Base-by-base conservation (phyloP, 92 coral and sea anemone genomes). In the Paragorgia papillata region DNA sequence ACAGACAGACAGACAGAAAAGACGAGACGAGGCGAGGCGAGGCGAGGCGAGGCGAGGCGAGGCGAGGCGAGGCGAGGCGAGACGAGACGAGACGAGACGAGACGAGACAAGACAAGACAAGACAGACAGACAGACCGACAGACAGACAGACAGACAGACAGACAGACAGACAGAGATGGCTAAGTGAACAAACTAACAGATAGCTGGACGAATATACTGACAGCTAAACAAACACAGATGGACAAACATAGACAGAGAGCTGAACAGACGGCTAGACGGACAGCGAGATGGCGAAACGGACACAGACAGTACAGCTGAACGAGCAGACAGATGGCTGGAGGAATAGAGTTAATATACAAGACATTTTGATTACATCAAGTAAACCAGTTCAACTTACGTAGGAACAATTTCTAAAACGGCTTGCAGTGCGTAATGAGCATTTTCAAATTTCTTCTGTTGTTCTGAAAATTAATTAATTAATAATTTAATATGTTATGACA, bases 361-460 rank as follows among this genome's bases (percentile, higher is more conserved):
- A 1, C 28, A n/a, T 37, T 37, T 37, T 37, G 10, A 37, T 37
- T 37, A 37, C 43, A 4, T 10, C 43, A 37, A 37, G 43, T 10
- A 10, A 37, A 37, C 43, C 43, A 4, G 6, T 4, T 4, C 68
- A 32, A 76, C 92, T 75, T 85, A 94, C 98, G 82, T 84, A 40
- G 98, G 98, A 7, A 88, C 98, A 64, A 94, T 85, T 57, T 90
- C 87, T 30, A 88, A 63, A 1, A 94, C 82, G 0, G 88, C 94
- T 41, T 88, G 92, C 71, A 94, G 79, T 3, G 87, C 98, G 14
- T 87, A 82, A 51, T 94, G 98, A 12, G 88, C 86, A 76, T 84
- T 82, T 46, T 74, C 57, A 68, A 88, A 94, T 55, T 57, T 68
- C 59, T 58, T 70, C 67, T 86, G 91, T 37, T 86, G 89, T 41